Base-by-base conservation (phyloP, 2,113 vertebrate genomes). In the Nothocercus julius region DNA sequence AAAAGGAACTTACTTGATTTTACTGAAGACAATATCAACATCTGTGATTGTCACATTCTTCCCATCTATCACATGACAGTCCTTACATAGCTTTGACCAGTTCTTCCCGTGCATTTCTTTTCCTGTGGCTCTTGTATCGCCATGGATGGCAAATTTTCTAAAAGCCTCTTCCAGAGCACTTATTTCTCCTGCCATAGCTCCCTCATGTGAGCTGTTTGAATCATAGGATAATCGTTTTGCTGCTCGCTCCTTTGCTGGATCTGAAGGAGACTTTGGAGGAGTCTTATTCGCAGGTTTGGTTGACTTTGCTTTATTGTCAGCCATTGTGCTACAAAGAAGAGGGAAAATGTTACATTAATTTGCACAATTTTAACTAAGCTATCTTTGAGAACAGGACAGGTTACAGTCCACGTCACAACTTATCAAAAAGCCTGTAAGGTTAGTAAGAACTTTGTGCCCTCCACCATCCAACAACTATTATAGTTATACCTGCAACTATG, bases 1-100 rank as follows among this genome's bases (percentile, higher is more conserved):
- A 24, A 89, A 79, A 64, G 25, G 6, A 85, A 93, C 98, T 97
- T 98, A 99, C 99, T 99, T 99, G 98, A 99, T 99, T 98, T 99
- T 99, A 97, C 98, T 99, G 98, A 99, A 99, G 96, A 99, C 98
- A 8, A 99, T 99, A 97, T 99, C 99, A 96, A 99, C 99, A 36
- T 99, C 99, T 2, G 99, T 99, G 95, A 99, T 97, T 9, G 99
- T 99, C 97, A 99, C 98, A 12, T 82, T 98, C 97, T 98, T 99
- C 64, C 99, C 98, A 9, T 99, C 99, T 14, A 99, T 99, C 97
- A 99, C 98, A 16, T 98, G 97, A 68, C 99, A 99, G 97, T 99
- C 99, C 92, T 98, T 98, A 96, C 99, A 99, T 75, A 99, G 97
- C 87, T 99, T 99, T 82, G 99, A 99, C 99, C 99, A 99, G 98